Conservation (phyloP, 2,113 vertebrate species). For the Oncorhynchus mykiss region DNA sequence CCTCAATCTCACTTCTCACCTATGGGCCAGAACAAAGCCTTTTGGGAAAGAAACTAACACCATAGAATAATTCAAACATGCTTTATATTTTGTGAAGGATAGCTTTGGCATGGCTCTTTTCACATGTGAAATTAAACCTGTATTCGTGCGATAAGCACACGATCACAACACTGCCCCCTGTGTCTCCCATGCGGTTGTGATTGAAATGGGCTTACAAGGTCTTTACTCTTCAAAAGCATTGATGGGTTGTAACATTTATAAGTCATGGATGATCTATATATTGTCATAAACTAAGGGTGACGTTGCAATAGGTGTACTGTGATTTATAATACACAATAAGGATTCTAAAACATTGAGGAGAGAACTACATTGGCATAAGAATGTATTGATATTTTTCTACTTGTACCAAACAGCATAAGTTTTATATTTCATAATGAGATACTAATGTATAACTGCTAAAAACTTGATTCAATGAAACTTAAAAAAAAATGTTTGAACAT, state of each 20-base stretch:
- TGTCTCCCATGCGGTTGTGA: not conserved
- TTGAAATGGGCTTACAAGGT: not conserved
- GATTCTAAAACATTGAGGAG: too few relatives aligned
- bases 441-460: too few relatives aligned
- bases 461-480: not conserved
- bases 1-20: conserved; percentile 24
- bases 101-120: not conserved
- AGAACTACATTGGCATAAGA: too few relatives aligned
- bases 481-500: not conserved
- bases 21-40: conserved; percentile 27
- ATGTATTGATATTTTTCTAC: too few relatives aligned
- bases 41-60: conserved; percentile 6
- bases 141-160: not conserved
- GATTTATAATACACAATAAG: too few relatives aligned
- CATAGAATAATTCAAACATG: not conserved
- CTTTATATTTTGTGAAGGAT: not conserved
- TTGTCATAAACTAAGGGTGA: too few relatives aligned
- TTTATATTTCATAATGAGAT: too few relatives aligned
- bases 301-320: too few relatives aligned
- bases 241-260: not conserved
- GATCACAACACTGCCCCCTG: not conserved
- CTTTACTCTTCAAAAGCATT: not conserved
- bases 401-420: too few relatives aligned
- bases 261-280: too few relatives aligned
- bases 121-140: not conserved